phyloP scores from a whole-genome alignment of 2,888 invertebrate species.

The Koerneria pararmatus region DNA sequence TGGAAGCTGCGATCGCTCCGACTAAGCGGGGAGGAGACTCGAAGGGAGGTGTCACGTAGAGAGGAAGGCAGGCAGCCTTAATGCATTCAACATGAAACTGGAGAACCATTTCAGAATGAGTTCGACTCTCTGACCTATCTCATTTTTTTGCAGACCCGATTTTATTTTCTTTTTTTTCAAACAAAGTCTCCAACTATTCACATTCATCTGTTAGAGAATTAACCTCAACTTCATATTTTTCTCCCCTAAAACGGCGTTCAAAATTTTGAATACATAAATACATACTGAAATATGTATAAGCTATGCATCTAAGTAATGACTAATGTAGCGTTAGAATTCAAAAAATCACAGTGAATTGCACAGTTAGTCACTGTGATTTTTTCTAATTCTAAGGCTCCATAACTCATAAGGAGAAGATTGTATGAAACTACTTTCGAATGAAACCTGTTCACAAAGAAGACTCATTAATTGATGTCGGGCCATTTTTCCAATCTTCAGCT shows the following conservation, averaged over 20 bases:
- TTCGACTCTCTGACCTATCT: too few species aligned
- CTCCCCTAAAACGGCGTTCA: conserved; percentile 4
- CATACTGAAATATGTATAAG: not conserved
- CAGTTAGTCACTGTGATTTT: not conserved
- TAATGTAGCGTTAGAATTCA: not conserved
- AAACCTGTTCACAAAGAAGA: conserved; percentile 79
- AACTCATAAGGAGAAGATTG: too few species aligned
- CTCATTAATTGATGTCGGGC: conserved; percentile 90
- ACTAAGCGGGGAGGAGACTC: conserved; percentile 80
- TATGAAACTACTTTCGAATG: too few species aligned
- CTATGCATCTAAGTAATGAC: not conserved
- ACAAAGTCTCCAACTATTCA: too few species aligned
- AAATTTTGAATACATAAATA: not conserved
- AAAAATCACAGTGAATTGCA: not conserved
- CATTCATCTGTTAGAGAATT: too few species aligned
- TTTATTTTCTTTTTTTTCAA: not conserved
- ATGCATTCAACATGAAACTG: too few species aligned
- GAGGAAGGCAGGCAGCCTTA: conserved; percentile 70
- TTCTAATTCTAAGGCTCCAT: too few species aligned
- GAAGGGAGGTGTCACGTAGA: conserved; percentile 74
- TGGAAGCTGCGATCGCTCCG: conserved; percentile 67
- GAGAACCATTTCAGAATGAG: too few species aligned
- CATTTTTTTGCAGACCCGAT: too few species aligned
- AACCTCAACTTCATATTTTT: too few species aligned
- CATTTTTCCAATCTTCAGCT: conserved; percentile 68